Evolutionary conservation across 2,113 vertebrate genomes (phyloP).

Genomic region (Cinclus mexicanus): DNA sequence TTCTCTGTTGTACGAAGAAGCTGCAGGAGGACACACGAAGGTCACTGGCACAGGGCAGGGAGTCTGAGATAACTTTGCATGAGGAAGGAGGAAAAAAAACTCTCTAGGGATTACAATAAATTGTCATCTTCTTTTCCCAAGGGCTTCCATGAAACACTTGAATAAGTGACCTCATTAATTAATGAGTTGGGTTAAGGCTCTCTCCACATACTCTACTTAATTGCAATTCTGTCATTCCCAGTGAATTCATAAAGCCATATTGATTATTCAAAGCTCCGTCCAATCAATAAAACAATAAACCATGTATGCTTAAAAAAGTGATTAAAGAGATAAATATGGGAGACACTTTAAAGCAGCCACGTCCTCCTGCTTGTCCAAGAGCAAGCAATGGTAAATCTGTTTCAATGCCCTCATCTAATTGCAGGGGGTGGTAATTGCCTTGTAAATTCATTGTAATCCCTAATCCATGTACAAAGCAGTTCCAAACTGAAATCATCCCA

Average conservation of each 20-base stretch:
- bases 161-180: conserved; percentile 65
- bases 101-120: conserved; percentile 15
- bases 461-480: neutral
- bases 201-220: conserved; percentile 61
- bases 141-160: conserved; percentile 14
- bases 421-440: neutral
- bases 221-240: conserved; percentile 58
- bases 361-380: neutral
- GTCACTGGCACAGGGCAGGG: neutral
- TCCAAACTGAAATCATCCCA: neutral
- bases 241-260: conserved; percentile 57
- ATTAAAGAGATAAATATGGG: conserved; percentile 61
- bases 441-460: neutral
- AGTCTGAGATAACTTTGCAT: neutral
- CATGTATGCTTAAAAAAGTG: conserved; percentile 41
- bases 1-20: neutral
- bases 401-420: neutral
- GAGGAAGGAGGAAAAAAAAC: neutral
- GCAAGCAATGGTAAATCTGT: neutral
- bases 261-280: conserved; percentile 59
- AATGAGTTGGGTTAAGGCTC: conserved; percentile 58
- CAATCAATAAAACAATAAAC: conserved; percentile 66
- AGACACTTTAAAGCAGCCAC: neutral
- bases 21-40: neutral
- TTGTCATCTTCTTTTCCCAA: conserved; percentile 8